Evolutionary conservation across 2,888 invertebrate genomes (phyloP), one percentile per base, ranked within the genome.

Genomic region (Stramonita haemastoma): DNA sequence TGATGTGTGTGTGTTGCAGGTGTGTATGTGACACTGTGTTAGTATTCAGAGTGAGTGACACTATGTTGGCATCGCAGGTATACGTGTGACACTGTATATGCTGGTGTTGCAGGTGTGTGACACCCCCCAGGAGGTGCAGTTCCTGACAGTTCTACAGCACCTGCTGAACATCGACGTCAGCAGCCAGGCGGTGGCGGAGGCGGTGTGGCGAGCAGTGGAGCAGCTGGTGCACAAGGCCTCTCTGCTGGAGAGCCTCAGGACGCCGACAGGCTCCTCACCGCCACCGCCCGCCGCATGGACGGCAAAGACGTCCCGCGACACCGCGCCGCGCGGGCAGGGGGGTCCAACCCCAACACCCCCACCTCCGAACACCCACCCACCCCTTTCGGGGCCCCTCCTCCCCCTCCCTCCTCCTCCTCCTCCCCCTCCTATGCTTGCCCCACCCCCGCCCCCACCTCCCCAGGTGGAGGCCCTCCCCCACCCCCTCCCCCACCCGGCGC

Each of bases 171-270:
- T 99, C 94, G 99, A 99, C 95, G 97, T 98, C 0, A 98, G 98
- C 46, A 98, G 98, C 94, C 98, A 98, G 94, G 98, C 98, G 93
- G 97, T 98, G 90, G 98, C 98, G 94, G 98, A 98, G 96, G 97
- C 98, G 91, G 97, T 99, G 87, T 99, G 99, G 99, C 98, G 98
- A 95, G 98, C 98, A 0, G 98, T 98, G 0, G 99, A 99, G 96
- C 98, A 98, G 15, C 96, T 99, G 93, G 98, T 99, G 46, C 93
- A 93, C 89, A 94, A 94, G 91, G 95, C 95, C 13, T 98, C 98
- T 0, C 97, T 98, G 34, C 96, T 99, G 87, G 99, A 99, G 96
- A 97, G 97, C 91, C 97, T 91, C 98, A 98, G 94, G 99, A 99
- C 96, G 98, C 98, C 34, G 97, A 96, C 89, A 95, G 95, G 92